Evolutionary conservation across 2,113 vertebrate species (phyloP).

Genomic region (Alexandromys fortis): DNA sequence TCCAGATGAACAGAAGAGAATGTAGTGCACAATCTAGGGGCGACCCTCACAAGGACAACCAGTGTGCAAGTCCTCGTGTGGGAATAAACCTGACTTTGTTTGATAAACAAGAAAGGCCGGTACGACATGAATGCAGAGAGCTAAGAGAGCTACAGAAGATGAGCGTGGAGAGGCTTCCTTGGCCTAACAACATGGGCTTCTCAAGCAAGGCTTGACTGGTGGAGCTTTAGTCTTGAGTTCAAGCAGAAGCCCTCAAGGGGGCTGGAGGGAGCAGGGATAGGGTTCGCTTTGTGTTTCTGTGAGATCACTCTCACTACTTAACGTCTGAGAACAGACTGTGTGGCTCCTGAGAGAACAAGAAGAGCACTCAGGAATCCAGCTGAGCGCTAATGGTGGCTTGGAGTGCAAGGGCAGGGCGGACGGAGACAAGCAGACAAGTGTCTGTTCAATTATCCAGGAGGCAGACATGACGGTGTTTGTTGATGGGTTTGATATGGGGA

Average conservation of each 20-base stretch:
- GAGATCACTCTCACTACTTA: not conserved
- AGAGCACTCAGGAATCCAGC: not conserved
- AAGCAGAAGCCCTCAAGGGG: not conserved
- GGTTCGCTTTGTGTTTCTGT: slow-evolving; percentile 8
- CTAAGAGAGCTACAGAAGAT: not conserved
- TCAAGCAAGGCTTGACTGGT: not conserved
- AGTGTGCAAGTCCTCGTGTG: not conserved
- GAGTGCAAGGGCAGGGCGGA: not conserved
- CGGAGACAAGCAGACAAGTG: not conserved
- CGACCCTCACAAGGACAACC: not conserved
- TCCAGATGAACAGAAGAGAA: not conserved
- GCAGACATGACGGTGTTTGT: not conserved
- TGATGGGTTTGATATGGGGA: not conserved
- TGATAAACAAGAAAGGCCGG: not conserved
- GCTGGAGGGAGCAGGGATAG: not conserved
- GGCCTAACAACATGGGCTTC: not conserved
- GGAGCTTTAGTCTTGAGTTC: not conserved
- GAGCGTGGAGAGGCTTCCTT: not conserved
- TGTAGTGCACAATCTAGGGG: not conserved
- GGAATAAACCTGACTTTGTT: not conserved
- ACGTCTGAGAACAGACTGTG: not conserved
- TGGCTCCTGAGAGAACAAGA: not conserved
- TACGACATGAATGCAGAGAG: not conserved
- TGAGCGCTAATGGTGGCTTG: not conserved
- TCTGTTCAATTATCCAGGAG: not conserved